Conservation (phyloP, 1,140 invertebrate species). For the Pogonomyrmex californicus region DNA sequence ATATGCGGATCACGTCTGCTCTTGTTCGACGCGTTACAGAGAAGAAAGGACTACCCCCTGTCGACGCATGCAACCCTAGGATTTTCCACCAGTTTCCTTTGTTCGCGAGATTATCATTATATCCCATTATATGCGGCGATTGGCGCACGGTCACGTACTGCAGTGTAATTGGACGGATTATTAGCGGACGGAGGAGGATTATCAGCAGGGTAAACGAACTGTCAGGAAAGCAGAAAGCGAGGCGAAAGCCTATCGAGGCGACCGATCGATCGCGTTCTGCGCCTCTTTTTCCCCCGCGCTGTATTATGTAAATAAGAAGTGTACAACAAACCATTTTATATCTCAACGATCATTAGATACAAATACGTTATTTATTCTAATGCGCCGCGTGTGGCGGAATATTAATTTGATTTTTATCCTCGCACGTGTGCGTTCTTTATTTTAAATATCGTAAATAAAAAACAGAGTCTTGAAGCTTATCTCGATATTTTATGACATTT, state of each 20-base stretch:
- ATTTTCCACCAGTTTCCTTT: constrained; percentile 85
- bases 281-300: too few relatives aligned
- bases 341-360: neutral
- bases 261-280: constrained; percentile 31
- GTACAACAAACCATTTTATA: neutral
- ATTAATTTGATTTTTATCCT: neutral
- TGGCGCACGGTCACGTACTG: constrained; percentile 56
- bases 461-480: neutral
- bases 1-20: constrained; percentile 43
- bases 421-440: neutral
- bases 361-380: neutral
- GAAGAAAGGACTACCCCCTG: constrained; percentile 80
- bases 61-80: constrained; percentile 82
- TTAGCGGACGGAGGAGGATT: constrained; percentile 79
- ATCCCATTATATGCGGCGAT: constrained; percentile 80
- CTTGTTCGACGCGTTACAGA: constrained; percentile 71
- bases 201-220: constrained; percentile 79
- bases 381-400: neutral
- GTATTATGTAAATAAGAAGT: neutral
- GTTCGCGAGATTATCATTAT: constrained; percentile 85
- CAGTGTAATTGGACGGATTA: constrained; percentile 57
- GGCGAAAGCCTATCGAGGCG: constrained; percentile 40
- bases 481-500: neutral
- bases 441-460: neutral
- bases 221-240: constrained; percentile 79